phyloP scores from a whole-genome alignment of 2,797 vertebrate species.

The Hoplostethus atlanticus region DNA sequence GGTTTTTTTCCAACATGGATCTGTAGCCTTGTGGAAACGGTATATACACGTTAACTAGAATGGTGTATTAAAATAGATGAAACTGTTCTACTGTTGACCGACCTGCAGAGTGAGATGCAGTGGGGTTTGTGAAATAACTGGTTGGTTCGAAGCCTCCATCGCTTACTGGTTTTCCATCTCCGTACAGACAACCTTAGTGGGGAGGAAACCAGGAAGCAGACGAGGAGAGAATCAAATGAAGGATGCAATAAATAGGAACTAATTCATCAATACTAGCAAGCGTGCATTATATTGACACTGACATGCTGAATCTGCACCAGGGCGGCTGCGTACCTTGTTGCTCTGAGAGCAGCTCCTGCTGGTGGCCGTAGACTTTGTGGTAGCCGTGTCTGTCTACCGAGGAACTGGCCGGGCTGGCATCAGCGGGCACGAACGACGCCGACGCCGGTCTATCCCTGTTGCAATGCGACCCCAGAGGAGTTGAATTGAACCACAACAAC shows the following conservation, averaged over 20 bases:
- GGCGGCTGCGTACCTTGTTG: conserved; percentile 66
- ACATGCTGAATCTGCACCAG: too few species aligned
- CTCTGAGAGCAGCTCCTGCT: conserved; percentile 68
- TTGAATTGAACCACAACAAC: neutral
- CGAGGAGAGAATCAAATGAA: neutral
- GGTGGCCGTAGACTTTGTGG: conserved; percentile 71
- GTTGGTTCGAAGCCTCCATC: conserved; percentile 65
- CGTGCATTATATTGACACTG: too few species aligned
- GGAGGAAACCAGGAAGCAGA: conserved; percentile 2
- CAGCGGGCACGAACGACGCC: conserved; percentile 63
- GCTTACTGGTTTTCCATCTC: conserved; percentile 61
- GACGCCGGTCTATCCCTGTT: conserved; percentile 55
- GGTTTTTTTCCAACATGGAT: too few species aligned
- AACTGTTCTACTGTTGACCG: neutral
- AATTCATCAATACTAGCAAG: too few species aligned
- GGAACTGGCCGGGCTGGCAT: conserved; percentile 45
- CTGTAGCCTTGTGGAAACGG: too few species aligned
- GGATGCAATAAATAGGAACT: too few species aligned
- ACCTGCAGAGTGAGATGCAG: conserved; percentile 68
- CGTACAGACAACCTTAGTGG: conserved; percentile 66
- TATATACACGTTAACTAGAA: too few species aligned
- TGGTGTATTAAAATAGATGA: too few species aligned
- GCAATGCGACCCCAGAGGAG: neutral
- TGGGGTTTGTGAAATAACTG: conserved; percentile 63
- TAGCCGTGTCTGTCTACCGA: conserved; percentile 59